Evolutionary conservation across 2,888 invertebrate species (phyloP).

Genomic region (Tenthredo livida): DNA sequence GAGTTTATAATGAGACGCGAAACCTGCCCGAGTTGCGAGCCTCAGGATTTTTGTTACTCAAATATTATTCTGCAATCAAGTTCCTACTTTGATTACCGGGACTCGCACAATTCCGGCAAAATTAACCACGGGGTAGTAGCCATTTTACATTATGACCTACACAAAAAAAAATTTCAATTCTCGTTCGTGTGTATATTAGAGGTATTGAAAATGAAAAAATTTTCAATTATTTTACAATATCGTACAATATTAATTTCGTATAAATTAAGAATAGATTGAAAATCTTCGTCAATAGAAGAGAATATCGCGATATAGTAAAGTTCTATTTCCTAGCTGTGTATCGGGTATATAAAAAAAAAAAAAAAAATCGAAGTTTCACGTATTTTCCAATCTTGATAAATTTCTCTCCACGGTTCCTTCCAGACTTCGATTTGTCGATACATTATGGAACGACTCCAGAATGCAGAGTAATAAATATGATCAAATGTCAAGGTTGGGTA

Average conservation of each 20-base stretch:
- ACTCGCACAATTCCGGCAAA: constrained; percentile 11
- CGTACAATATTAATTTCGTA: not conserved
- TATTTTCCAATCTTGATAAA: not conserved
- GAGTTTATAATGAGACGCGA: constrained; percentile 68
- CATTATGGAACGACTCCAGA: not conserved
- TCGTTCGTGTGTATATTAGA: not conserved
- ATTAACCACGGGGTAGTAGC: not conserved
- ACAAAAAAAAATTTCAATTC: not conserved
- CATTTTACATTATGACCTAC: not conserved
- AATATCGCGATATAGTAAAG: too few species aligned
- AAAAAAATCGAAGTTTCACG: not conserved
- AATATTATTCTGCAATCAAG: constrained; percentile 46
- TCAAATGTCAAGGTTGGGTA: constrained; percentile 24
- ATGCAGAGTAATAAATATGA: not conserved
- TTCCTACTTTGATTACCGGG: constrained; percentile 1
- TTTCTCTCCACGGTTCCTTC: not conserved
- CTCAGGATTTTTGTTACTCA: constrained; percentile 31
- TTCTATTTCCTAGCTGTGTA: not conserved
- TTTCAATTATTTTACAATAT: not conserved
- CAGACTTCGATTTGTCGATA: not conserved
- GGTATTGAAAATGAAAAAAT: not conserved
- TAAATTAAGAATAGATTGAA: too few species aligned
- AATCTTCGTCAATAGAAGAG: too few species aligned
- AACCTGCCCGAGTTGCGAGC: constrained; percentile 54
- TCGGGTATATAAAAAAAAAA: not conserved